Evolutionary conservation across 1,140 invertebrate genomes (phyloP).

Genomic region (Tachypleus tridentatus): DNA sequence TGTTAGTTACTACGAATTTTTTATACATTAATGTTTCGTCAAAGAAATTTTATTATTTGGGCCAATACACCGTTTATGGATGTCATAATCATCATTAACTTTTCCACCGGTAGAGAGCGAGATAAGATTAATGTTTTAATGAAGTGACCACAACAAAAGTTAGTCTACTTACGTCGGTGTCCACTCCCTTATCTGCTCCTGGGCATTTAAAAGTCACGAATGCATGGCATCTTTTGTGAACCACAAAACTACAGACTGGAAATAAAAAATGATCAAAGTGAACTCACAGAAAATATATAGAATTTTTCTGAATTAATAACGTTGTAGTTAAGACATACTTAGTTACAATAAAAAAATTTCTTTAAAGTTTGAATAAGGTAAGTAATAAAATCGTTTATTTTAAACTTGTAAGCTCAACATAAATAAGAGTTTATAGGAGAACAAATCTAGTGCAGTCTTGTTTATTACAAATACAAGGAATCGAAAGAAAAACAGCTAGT

Average conservation of each 20-base stretch:
- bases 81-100: no score
- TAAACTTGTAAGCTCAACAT: no score
- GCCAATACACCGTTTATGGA: no score
- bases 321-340: constrained; percentile 3
- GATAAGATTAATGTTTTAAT: no score
- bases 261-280: constrained; percentile 14
- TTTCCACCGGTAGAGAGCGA: no score
- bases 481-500: no score
- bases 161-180: constrained; percentile 85
- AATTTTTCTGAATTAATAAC: not conserved
- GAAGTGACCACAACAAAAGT: not conserved
- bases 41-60: no score
- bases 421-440: no score
- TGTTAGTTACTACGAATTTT: no score
- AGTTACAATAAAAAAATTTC: not conserved
- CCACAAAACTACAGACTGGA: constrained; percentile 57
- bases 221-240: constrained; percentile 99
- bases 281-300: not conserved
- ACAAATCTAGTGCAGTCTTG: no score
- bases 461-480: no score
- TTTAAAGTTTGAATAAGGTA: constrained; percentile 1
- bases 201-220: constrained; percentile 97
- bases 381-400: not conserved
- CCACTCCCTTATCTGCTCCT: constrained; percentile 93
- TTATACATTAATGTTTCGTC: no score